Evolutionary conservation across 2,888 invertebrate genomes (phyloP), one percentile per base, ranked within the genome.

Genomic region (Netelia melanura): DNA sequence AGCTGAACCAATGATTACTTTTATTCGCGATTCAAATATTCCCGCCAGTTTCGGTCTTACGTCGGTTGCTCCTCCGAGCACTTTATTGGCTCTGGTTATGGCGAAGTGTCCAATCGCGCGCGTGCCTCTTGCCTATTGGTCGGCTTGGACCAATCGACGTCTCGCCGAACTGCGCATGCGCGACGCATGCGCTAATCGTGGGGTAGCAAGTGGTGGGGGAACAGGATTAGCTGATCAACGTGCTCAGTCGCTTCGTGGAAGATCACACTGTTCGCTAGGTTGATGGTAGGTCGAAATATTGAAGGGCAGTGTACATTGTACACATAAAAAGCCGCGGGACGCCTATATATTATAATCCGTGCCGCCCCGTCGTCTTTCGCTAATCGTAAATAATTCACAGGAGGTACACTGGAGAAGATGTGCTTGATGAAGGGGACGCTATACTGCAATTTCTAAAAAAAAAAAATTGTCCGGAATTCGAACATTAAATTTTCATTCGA

Each of bases 331-430:
- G 64, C 64, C n/a, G 64, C 64, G 30, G 64, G 64, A 38, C 14
- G 38, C 38, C 64, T 6, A 64, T 64, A 38, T 38, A 38, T 38
- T 38, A 64, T 38, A 38, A 64, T 3, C 43, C 8, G n/a, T 25
- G 25, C 14, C 38, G 38, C 38, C 30, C 38, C 25, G 1, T 14
- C 64, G 64, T 38, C 38, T 64, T 38, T 64, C 8, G 38, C 64
- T 14, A 64, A 2, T 64, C 14, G 64, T 64, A n/a, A 38, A 64
- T 64, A 38, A 64, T 38, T 64, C 30, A 64, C 64, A 38, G n/a
- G 64, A n/a, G 30, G 9, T 38, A 3, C 87, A 79, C 72, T 80
- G 64, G 67, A 23, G 64, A 67, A 78, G 44, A 48, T 48, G 52
- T 54, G 14, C 21, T 1, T 48, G 38, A 38, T 38, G 6, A 38